A percentile compares a stretch with the other conserved stretches of the same genome.
Conservation (phyloP, 2,888 invertebrate species). For the Cataglyphis rosenhaueri region DNA sequence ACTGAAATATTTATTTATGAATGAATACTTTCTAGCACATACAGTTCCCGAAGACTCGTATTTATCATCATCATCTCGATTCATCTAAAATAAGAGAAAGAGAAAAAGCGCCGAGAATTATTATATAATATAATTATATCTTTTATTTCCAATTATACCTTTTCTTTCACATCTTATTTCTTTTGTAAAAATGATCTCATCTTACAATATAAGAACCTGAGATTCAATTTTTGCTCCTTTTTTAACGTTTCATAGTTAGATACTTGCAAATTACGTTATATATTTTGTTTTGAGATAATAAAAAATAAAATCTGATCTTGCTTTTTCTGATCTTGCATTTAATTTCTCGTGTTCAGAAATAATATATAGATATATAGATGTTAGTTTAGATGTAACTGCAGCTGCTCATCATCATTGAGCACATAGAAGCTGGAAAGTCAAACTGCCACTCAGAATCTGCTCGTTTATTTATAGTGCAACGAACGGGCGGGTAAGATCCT, state of each 20-base stretch:
- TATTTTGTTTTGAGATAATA: not conserved
- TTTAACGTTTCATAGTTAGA: not conserved
- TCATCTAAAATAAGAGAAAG: not conserved
- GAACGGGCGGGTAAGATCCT: constrained; percentile 92
- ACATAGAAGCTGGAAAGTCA: constrained; percentile 94
- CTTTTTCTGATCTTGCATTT: not conserved
- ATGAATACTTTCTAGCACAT: too few relatives aligned
- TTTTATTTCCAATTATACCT: not conserved
- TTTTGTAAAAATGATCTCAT: not conserved
- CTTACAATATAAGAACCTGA: not conserved
- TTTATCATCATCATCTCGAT: too few relatives aligned
- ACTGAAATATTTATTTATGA: too few relatives aligned
- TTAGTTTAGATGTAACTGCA: constrained; percentile 92
- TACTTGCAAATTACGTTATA: not conserved
- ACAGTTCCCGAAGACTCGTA: too few relatives aligned
- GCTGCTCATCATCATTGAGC: constrained; percentile 98
- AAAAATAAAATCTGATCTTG: not conserved
- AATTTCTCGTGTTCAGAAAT: constrained; percentile 65
- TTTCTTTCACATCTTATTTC: not conserved
- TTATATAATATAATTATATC: not conserved
- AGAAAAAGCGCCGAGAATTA: too few relatives aligned
- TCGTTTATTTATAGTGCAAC: constrained; percentile 94
- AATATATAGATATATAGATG: constrained; percentile 60
- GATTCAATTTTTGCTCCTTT: not conserved
- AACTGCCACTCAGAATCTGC: constrained; percentile 90